Conservation (phyloP, 1,140 invertebrate species). For the Euura saliciscinereae region DNA sequence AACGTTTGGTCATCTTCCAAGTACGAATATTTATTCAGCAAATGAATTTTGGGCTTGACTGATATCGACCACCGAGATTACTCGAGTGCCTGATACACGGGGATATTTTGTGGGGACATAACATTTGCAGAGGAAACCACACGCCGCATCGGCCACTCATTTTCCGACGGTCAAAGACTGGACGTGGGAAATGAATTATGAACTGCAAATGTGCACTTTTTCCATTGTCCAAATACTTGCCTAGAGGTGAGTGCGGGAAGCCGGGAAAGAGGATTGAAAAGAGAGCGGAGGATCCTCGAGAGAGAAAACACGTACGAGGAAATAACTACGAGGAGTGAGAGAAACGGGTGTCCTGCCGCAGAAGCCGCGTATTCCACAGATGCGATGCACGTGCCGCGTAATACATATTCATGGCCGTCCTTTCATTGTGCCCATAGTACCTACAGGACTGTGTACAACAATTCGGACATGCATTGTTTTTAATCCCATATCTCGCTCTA, state of each 20-base stretch:
- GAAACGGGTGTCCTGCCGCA: not conserved
- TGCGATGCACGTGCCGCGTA: conserved; percentile 10
- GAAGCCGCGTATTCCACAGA: conserved; percentile 11
- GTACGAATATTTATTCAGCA: too few species aligned
- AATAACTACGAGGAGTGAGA: not conserved
- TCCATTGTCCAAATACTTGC: not conserved
- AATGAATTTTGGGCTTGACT: too few species aligned
- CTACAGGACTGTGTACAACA: not conserved
- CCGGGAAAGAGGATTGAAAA: not conserved
- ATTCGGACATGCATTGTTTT: conserved; percentile 14
- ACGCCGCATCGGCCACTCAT: not conserved
- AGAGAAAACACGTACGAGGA: not conserved
- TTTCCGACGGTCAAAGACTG: not conserved
- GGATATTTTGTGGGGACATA: not conserved
- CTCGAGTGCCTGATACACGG: not conserved
- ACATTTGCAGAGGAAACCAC: not conserved
- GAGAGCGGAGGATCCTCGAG: not conserved
- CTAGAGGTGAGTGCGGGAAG: not conserved
- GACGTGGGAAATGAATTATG: not conserved
- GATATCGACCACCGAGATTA: not conserved
- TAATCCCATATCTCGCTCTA: conserved; percentile 9
- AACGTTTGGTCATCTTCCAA: too few species aligned
- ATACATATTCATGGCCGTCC: conserved; percentile 10
- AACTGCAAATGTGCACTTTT: not conserved
- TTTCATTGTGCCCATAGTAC: conserved; percentile 6